Conservation (phyloP, 1,140 invertebrate species). For the Caerostris darwini region DNA sequence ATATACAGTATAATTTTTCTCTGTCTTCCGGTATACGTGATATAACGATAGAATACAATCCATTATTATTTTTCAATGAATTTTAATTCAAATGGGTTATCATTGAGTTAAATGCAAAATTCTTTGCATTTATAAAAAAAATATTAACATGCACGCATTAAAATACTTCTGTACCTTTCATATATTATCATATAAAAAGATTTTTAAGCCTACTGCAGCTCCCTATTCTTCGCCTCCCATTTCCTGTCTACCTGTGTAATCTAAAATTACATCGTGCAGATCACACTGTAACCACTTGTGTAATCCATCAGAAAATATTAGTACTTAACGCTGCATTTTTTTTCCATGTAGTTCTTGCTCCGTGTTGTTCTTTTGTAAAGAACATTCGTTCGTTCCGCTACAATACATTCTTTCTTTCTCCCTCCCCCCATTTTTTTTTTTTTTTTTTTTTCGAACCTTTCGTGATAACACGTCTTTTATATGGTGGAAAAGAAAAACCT, state of each 20-base stretch:
- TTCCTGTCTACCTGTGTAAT: background rate
- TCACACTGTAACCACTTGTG: constrained; percentile 17
- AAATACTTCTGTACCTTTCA: background rate
- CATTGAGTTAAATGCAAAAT: too few relatives aligned
- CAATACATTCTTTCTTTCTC: constrained; percentile 12
- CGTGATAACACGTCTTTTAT: constrained; percentile 47
- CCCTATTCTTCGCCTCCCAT: background rate
- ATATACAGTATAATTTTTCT: too few relatives aligned
- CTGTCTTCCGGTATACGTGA: too few relatives aligned
- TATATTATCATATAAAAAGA: background rate
- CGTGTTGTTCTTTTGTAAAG: constrained; percentile 11
- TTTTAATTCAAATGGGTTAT: too few relatives aligned
- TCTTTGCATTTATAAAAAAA: background rate
- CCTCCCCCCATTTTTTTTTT: background rate
- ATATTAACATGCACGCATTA: background rate
- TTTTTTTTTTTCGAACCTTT: background rate
- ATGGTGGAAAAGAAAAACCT: background rate
- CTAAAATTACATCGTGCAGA: constrained; percentile 31
- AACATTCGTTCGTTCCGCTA: constrained; percentile 55
- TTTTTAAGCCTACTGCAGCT: background rate
- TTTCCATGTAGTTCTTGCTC: background rate
- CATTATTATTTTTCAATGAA: too few relatives aligned
- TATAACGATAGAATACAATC: too few relatives aligned
- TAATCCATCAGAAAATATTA: constrained; percentile 59
- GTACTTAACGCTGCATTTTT: constrained; percentile 27